A percentile compares a stretch with the other conserved stretches of the same genome.
phyloP scores from a whole-genome alignment of 2,113 vertebrate genomes.

The Neogale vison region DNA sequence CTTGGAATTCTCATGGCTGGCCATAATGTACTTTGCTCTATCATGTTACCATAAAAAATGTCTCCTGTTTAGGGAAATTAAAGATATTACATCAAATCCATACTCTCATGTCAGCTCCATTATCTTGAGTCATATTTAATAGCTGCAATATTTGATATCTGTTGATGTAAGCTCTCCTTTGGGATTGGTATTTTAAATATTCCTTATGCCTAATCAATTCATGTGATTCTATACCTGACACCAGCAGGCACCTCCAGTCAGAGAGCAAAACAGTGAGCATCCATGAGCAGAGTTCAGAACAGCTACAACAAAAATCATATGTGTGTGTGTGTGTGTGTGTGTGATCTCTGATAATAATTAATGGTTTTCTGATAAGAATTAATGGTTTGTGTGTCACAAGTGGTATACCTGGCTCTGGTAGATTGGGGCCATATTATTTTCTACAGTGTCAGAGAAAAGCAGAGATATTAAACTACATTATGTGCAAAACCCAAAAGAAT shows the following conservation, averaged over 20 bases:
- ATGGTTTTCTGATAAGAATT: neutral
- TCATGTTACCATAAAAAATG: constrained; percentile 51
- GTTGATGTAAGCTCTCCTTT: constrained; percentile 7
- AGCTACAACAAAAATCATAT: neutral
- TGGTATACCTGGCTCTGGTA: neutral
- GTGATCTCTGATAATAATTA: no score
- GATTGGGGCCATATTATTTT: neutral
- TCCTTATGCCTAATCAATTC: neutral
- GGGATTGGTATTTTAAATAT: constrained; percentile 32
- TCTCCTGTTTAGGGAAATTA: constrained; percentile 69
- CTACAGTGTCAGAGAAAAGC: neutral
- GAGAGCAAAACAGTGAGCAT: neutral
- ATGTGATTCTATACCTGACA: neutral
- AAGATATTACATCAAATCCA: constrained; percentile 51
- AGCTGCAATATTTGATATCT: constrained; percentile 28
- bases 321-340: no score
- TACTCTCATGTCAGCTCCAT: constrained; percentile 55
- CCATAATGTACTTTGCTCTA: constrained; percentile 49
- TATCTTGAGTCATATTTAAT: constrained; percentile 62
- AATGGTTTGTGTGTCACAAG: neutral
- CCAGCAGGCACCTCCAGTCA: neutral
- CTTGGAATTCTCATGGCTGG: constrained; percentile 64
- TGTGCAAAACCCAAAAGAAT: neutral
- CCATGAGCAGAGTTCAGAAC: neutral
- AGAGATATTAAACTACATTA: neutral